Base-by-base conservation (phyloP, 1,140 invertebrate species). In the Eupeodes corollae region DNA sequence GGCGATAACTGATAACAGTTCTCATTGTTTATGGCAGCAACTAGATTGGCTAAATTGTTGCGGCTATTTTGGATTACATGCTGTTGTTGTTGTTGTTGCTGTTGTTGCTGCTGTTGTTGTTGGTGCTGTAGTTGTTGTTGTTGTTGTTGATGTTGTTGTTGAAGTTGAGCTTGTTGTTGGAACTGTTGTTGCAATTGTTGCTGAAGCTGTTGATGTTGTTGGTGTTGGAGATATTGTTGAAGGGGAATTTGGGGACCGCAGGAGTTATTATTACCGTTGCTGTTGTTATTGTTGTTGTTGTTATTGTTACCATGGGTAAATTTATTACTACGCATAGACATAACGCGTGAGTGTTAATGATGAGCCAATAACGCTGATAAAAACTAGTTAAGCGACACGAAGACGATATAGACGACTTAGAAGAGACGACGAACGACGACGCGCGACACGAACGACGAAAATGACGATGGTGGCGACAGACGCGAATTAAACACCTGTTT, bases 231-330 rank as follows among this genome's bases (percentile, higher is more conserved):
- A 14, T 41, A 38, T 30, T 21, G 32, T 34, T 32, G 44, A 44
- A 33, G 52, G 50, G 61, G 52, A 51, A 40, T 50, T 38, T 14
- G 16, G 10, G 50, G n/a, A 52, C 48, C 1, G 35, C 37, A 26
- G 39, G 38, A 13, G 45, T 40, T 53, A 26, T 16, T 66, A 64
- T 15, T 57, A 48, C 16, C 60, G 61, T 21, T 64, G 59, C 6
- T 71, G 66, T 46, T 70, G 67, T 45, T 71, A 55, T 37, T 70
- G 63, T 45, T 68, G 66, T 47, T 67, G 65, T 44, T 68, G 65
- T 40, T 65, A 59, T 37, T 67, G 64, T 51, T 59, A 63, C 19
- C 53, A 55, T 55, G 56, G 55, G 47, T 49, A 14, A 49, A 39
- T 49, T 61, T 66, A 56, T 65, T 66, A 58, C 60, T 65, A 31